Conservation (phyloP, 2,113 vertebrate species). For the Onychostoma macrolepis region DNA sequence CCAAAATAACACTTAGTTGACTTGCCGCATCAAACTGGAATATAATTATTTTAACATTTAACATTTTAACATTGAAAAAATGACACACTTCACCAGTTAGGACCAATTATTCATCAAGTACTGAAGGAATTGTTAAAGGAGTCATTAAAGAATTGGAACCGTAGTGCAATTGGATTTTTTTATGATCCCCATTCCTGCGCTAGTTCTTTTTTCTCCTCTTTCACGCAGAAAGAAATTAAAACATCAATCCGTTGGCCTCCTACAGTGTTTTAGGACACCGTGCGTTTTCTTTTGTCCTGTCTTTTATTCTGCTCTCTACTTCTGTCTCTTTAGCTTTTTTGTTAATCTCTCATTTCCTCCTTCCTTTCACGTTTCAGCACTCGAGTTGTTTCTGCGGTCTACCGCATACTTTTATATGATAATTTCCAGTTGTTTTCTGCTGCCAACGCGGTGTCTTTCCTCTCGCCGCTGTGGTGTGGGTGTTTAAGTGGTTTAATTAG, state of each 20-base stretch:
- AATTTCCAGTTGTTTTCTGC: slow-evolving; percentile 27
- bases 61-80: background rate
- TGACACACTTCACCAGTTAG: background rate
- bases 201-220: background rate
- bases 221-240: slow-evolving; percentile 39
- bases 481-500: slow-evolving; percentile 52
- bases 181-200: background rate
- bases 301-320: slow-evolving; percentile 20
- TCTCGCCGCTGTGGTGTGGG: slow-evolving; percentile 29
- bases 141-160: background rate
- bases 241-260: slow-evolving; percentile 34
- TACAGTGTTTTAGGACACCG: background rate
- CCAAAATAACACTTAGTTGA: background rate
- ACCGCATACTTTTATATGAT: slow-evolving; percentile 21
- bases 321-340: background rate
- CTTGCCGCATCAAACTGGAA: background rate
- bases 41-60: background rate
- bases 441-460: slow-evolving; percentile 4
- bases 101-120: background rate
- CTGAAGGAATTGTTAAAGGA: background rate
- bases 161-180: background rate
- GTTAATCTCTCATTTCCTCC: slow-evolving; percentile 22
- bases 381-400: slow-evolving; percentile 31
- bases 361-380: slow-evolving; percentile 2
- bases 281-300: background rate